Evolutionary conservation across 2,888 invertebrate genomes (phyloP).

Genomic region (Coleophora deauratella): DNA sequence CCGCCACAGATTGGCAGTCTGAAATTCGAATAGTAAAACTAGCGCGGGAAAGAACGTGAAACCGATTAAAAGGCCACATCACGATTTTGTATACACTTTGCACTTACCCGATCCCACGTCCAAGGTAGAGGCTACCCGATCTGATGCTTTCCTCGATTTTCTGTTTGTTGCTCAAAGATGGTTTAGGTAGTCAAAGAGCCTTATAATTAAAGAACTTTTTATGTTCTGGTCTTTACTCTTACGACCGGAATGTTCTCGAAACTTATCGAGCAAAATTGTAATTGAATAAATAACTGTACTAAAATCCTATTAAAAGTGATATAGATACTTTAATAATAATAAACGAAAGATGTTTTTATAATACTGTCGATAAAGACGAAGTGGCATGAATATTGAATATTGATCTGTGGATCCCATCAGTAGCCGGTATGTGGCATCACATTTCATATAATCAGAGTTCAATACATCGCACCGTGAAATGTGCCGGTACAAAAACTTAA

Average conservation of each 20-base stretch:
- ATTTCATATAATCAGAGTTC: conserved; percentile 72
- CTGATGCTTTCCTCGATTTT: conserved; percentile 55
- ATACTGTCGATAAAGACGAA: conserved; percentile 43
- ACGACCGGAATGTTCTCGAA: background rate
- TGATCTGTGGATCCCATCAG: conserved; percentile 70
- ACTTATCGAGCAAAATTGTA: background rate
- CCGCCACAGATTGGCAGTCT: conserved; percentile 59
- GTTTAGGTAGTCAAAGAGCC: conserved; percentile 49
- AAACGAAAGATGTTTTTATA: conserved; percentile 42
- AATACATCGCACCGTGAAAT: conserved; percentile 72
- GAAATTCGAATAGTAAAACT: conserved; percentile 71
- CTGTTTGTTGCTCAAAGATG: conserved; percentile 43
- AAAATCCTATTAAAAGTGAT: conserved; percentile 20
- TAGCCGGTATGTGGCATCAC: conserved; percentile 66
- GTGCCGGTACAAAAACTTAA: conserved; percentile 71
- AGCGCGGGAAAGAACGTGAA: conserved; percentile 68
- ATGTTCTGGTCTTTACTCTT: conserved; percentile 34
- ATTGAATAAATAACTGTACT: background rate
- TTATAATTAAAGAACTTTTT: conserved; percentile 56
- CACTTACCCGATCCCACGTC: conserved; percentile 61
- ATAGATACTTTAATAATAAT: conserved; percentile 37
- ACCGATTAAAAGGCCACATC: conserved; percentile 73
- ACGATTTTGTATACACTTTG: conserved; percentile 72
- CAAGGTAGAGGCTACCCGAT: conserved; percentile 44
- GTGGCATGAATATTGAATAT: conserved; percentile 69